Conservation (phyloP, 2,888 invertebrate genomes). For the Netelia melanura region DNA sequence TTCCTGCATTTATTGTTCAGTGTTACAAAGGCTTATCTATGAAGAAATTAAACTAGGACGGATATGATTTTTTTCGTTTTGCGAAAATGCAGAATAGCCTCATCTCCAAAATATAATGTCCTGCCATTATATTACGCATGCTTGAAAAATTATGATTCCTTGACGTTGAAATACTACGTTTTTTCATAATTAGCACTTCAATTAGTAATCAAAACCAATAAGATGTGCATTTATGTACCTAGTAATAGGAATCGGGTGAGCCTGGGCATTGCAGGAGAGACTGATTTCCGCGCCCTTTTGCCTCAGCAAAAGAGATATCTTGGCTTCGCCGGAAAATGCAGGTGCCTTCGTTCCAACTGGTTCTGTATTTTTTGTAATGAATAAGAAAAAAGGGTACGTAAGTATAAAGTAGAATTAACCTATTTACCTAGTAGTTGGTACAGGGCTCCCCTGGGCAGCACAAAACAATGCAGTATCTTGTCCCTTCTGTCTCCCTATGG, state of each 20-base stretch:
- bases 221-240: conserved; percentile 81
- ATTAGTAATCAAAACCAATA: neutral
- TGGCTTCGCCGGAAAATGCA: conserved; percentile 87
- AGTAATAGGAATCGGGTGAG: conserved; percentile 85
- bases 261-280: conserved; percentile 86
- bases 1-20: too few relatives aligned
- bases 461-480: conserved; percentile 88
- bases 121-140: too few relatives aligned
- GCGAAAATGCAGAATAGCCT: too few relatives aligned
- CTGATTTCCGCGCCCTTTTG: conserved; percentile 80
- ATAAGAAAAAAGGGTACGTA: conserved; percentile 13
- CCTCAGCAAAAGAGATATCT: conserved; percentile 81
- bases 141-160: too few relatives aligned
- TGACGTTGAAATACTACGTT: too few relatives aligned
- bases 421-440: conserved; percentile 74
- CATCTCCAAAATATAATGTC: too few relatives aligned
- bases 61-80: too few relatives aligned
- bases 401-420: conserved; percentile 48
- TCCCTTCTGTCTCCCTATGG: conserved; percentile 86
- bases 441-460: conserved; percentile 89
- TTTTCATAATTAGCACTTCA: neutral
- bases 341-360: conserved; percentile 88
- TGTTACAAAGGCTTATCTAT: too few relatives aligned
- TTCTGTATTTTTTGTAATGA: conserved; percentile 80
- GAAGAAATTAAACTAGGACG: too few relatives aligned